These are phyloP conservation scores for Aradophagus sp. DNA, from an alignment of 1,140 invertebrate genomes.

Conservation along the genomic window DNA sequence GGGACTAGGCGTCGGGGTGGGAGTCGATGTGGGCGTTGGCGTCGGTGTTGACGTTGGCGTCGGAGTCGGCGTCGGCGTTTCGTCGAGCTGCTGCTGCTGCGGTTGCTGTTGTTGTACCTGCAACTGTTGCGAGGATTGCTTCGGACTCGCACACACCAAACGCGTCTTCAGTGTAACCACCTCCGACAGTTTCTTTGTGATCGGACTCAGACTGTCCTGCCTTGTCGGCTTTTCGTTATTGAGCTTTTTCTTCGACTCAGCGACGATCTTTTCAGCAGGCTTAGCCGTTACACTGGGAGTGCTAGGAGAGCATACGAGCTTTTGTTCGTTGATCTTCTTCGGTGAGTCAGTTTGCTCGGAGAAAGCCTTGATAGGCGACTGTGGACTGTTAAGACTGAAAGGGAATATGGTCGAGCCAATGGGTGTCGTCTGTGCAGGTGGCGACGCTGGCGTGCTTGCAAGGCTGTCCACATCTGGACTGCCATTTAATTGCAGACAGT, in stretches of 20 bases:
- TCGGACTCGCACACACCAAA: slow-evolving; percentile 63
- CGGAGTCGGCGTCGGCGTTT: slow-evolving; percentile 66
- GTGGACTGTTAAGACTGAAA: slow-evolving; percentile 78
- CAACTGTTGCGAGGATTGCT: no score
- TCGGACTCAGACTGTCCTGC: slow-evolving; percentile 23
- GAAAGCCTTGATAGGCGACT: slow-evolving; percentile 75
- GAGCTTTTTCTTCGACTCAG: slow-evolving; percentile 18
- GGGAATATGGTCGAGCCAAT: slow-evolving; percentile 79
- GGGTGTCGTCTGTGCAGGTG: slow-evolving; percentile 74
- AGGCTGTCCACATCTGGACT: slow-evolving; percentile 70
- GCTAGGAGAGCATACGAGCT: no score
- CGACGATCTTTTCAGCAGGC: slow-evolving; percentile 5
- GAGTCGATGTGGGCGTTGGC: slow-evolving; percentile 67
- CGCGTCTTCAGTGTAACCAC: slow-evolving; percentile 37
- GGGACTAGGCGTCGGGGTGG: slow-evolving; percentile 62
- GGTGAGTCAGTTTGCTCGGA: slow-evolving; percentile 44
- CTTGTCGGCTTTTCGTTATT: slow-evolving; percentile 1
- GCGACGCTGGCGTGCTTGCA: slow-evolving; percentile 72
- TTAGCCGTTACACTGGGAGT: slow-evolving; percentile 23
- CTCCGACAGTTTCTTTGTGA: slow-evolving; percentile 57
- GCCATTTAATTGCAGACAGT: slow-evolving; percentile 68
- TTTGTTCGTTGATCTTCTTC: background rate
- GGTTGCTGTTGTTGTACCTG: no score
- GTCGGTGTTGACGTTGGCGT: slow-evolving; percentile 63
- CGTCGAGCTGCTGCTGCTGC: slow-evolving; percentile 64